Evolutionary conservation across 1,140 invertebrate genomes (phyloP).

Genomic region (Leptonema lineaticorne): DNA sequence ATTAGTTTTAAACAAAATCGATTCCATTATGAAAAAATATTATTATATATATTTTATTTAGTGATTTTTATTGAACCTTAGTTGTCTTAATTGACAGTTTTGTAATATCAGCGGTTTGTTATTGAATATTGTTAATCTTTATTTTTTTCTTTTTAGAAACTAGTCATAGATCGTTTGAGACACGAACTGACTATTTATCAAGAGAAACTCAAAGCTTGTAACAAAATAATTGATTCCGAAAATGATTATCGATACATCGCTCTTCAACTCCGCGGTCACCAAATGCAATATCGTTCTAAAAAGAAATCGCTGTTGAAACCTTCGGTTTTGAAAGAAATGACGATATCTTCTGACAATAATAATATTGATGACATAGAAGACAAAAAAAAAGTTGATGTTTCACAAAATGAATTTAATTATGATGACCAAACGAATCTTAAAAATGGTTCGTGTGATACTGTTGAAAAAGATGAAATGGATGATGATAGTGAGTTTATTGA

Average conservation of each 20-base stretch:
- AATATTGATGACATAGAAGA: slow-evolving; percentile 43
- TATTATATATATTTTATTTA: too few relatives aligned
- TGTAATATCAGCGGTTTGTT: too few relatives aligned
- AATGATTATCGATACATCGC: slow-evolving; percentile 54
- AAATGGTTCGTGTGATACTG: slow-evolving; percentile 39
- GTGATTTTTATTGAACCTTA: too few relatives aligned
- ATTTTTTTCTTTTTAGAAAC: slow-evolving; percentile 50
- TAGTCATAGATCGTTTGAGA: slow-evolving; percentile 51
- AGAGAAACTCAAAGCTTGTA: slow-evolving; percentile 50
- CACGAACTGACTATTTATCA: slow-evolving; percentile 53
- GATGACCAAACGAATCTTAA: slow-evolving; percentile 44
- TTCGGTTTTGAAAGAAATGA: slow-evolving; percentile 54
- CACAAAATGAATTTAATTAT: slow-evolving; percentile 46
- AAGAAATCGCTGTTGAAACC: slow-evolving; percentile 51
- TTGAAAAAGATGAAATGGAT: slow-evolving; percentile 25
- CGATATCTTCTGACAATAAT: slow-evolving; percentile 50
- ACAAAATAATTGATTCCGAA: slow-evolving; percentile 52
- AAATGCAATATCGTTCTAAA: slow-evolving; percentile 49
- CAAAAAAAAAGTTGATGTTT: slow-evolving; percentile 45
- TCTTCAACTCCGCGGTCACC: slow-evolving; percentile 53
- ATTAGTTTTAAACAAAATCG: too few relatives aligned
- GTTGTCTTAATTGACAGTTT: too few relatives aligned
- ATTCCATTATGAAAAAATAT: too few relatives aligned
- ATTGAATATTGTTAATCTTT: too few relatives aligned
- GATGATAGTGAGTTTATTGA: slow-evolving; percentile 39